Percentiles rank a stretch among this genome's conserved stretches.
Conservation (phyloP, 2,113 vertebrate species). For the Ophiodon elongatus region DNA sequence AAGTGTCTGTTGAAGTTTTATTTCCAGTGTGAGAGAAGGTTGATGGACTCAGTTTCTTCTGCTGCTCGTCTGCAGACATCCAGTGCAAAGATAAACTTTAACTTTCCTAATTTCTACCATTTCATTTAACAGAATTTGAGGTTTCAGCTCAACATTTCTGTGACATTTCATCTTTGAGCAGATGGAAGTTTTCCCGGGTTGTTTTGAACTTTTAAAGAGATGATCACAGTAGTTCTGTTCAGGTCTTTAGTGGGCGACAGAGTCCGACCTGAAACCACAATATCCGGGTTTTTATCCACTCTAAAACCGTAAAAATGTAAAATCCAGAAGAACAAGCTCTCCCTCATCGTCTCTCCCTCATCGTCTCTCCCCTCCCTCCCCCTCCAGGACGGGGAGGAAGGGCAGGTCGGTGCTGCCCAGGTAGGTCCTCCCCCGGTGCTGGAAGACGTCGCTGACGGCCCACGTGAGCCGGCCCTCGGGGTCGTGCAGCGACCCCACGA, state of each 20-base stretch:
- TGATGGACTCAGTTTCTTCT: neutral
- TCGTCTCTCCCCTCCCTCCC: slow-evolving; percentile 41
- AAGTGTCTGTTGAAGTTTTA: neutral
- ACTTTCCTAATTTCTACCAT: neutral
- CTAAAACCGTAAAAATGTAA: neutral
- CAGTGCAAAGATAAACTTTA: neutral
- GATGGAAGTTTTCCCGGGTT: too few species aligned
- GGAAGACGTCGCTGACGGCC: slow-evolving; percentile 81
- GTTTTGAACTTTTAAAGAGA: neutral
- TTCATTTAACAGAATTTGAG: neutral
- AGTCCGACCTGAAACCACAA: neutral
- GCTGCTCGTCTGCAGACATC: slow-evolving; percentile 1
- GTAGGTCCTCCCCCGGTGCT: slow-evolving; percentile 70
- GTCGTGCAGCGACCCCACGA: slow-evolving; percentile 70
- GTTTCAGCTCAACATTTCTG: neutral
- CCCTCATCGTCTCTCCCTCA: neutral
- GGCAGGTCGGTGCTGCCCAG: slow-evolving; percentile 80
- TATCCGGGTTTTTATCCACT: neutral
- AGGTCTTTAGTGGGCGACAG: neutral
- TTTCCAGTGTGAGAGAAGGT: neutral
- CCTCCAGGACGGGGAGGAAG: slow-evolving; percentile 75
- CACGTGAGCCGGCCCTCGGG: slow-evolving; percentile 60
- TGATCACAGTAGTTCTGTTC: neutral
- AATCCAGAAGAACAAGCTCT: neutral
- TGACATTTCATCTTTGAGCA: neutral